These are phyloP conservation scores for Nematostella vectensis DNA, from an alignment of 92 coral and sea anemone genomes.

Conservation along the genomic window DNA sequence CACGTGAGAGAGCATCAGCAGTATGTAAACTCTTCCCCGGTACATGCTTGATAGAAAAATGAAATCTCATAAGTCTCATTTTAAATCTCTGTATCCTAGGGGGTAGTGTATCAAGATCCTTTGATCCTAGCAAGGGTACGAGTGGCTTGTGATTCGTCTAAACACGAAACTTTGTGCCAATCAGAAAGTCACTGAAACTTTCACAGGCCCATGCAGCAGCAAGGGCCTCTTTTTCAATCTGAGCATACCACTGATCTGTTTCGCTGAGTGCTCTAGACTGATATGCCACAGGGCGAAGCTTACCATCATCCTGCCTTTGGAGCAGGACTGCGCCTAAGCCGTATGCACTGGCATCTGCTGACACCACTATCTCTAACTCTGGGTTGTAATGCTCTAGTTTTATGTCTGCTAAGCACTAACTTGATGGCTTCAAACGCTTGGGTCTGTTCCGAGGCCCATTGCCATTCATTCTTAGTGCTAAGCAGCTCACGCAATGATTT, in stretches of 20 bases:
- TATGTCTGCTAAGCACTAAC: conserved; percentile 13
- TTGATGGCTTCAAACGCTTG: conserved; percentile 18
- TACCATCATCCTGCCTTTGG: conserved; percentile 15
- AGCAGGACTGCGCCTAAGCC: conserved; percentile 30
- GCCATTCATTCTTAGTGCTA: conserved; percentile 20
- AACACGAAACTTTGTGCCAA: not conserved
- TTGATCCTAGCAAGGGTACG: too few relatives aligned
- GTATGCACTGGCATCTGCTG: too few relatives aligned
- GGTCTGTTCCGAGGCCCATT: conserved; percentile 24
- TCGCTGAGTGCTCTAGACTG: conserved; percentile 18
- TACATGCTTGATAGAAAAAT: too few relatives aligned
- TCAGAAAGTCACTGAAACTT: too few relatives aligned
- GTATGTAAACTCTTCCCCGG: too few relatives aligned
- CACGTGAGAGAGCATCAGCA: too few relatives aligned
- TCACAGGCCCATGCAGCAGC: too few relatives aligned
- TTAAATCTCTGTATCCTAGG: too few relatives aligned
- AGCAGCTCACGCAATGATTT: conserved; percentile 16
- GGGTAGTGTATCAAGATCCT: too few relatives aligned
- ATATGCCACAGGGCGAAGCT: conserved; percentile 35
- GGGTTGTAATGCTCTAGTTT: conserved; percentile 26
- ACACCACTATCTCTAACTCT: conserved; percentile 11
- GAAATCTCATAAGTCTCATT: too few relatives aligned
- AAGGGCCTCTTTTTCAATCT: conserved; percentile 3
- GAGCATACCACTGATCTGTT: conserved; percentile 24
- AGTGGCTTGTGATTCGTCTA: not conserved